Percentiles rank a stretch among this genome's conserved stretches.
phyloP scores from a whole-genome alignment of 2,888 invertebrate genomes.

The Choreutis nemorana region DNA sequence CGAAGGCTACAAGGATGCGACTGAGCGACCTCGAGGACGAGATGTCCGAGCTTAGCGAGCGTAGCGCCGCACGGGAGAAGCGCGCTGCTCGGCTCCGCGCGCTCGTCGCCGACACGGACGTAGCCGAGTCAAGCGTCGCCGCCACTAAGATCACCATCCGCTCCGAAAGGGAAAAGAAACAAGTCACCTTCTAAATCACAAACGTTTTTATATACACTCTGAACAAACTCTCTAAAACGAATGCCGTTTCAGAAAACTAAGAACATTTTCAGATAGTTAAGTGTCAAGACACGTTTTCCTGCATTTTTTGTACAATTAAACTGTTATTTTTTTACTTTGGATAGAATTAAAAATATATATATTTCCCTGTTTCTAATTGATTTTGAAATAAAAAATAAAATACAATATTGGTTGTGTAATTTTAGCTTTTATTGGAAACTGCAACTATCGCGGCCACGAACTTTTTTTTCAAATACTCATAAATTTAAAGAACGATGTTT shows the following conservation, averaged over 20 bases:
- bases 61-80: slow-evolving; percentile 74
- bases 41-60: slow-evolving; percentile 75
- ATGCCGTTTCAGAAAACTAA: no score
- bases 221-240: no score
- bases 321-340: no score
- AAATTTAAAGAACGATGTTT: no score
- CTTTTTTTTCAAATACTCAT: no score
- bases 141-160: slow-evolving; percentile 44
- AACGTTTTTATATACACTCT: neutral
- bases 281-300: slow-evolving; percentile 39
- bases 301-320: slow-evolving; percentile 50
- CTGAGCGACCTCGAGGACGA: slow-evolving; percentile 77
- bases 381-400: no score
- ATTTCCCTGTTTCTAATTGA: slow-evolving; percentile 40
- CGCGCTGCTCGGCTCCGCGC: slow-evolving; percentile 75
- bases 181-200: slow-evolving; percentile 49
- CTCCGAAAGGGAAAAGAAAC: slow-evolving; percentile 54
- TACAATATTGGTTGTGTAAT: no score
- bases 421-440: no score
- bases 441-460: no score
- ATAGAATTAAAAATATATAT: slow-evolving; percentile 47
- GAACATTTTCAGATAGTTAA: slow-evolving; percentile 34
- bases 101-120: slow-evolving; percentile 70
- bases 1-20: slow-evolving; percentile 72
- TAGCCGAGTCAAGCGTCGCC: slow-evolving; percentile 31